Evolutionary conservation across 2,113 vertebrate species (phyloP).

Genomic region (Panthera uncia): DNA sequence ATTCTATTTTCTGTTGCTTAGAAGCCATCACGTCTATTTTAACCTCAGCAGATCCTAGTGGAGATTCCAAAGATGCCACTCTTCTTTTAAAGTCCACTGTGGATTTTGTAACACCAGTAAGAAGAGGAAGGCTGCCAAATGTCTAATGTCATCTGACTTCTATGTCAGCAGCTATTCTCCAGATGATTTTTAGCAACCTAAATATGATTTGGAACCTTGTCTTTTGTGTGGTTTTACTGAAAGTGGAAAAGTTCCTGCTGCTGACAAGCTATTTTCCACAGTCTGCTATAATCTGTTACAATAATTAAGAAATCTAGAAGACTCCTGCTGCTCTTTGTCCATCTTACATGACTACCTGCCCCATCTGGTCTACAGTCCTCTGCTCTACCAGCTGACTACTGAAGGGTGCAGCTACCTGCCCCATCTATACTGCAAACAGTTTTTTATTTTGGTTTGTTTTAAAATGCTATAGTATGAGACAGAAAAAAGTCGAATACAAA

Average conservation of each 20-base stretch:
- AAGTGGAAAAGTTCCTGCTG: constrained; percentile 35
- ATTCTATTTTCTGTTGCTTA: constrained; percentile 58
- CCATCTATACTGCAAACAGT: not conserved
- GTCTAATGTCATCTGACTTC: constrained; percentile 67
- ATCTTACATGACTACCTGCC: not conserved
- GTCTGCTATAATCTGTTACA: constrained; percentile 35
- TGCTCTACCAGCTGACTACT: no score
- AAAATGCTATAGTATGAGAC: constrained; percentile 4
- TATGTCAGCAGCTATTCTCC: constrained; percentile 66
- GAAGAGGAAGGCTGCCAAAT: constrained; percentile 62
- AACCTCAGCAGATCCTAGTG: constrained; percentile 46
- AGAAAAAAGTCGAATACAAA: constrained; percentile 13
- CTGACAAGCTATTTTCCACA: constrained; percentile 17
- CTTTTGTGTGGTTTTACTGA: constrained; percentile 51
- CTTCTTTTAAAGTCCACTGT: constrained; percentile 69
- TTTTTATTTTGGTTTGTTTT: not conserved
- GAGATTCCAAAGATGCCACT: constrained; percentile 77
- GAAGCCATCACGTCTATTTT: constrained; percentile 67
- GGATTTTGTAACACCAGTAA: constrained; percentile 53
- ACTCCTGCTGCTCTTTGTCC: not conserved
- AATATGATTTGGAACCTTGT: constrained; percentile 52
- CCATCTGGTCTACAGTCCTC: not conserved
- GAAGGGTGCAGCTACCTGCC: not conserved
- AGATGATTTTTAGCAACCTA: constrained; percentile 55
- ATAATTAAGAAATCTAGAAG: not conserved